Evolutionary conservation across 2,797 vertebrate species (phyloP).

Genomic region (Glossophaga mutica): DNA sequence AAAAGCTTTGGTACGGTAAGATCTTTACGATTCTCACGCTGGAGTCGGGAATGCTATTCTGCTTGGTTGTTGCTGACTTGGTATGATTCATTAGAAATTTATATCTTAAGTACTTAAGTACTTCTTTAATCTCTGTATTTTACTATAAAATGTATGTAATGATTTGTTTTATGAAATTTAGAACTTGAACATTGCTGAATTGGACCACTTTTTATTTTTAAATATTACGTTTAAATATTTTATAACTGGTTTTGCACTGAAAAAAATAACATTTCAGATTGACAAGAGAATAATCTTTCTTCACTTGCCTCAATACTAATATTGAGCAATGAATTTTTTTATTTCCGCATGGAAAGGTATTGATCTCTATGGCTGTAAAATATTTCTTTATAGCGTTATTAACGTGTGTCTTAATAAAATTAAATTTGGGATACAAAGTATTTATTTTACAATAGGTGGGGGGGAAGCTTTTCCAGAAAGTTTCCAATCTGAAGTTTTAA

Average conservation of each 20-base stretch:
- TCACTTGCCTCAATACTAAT: constrained; percentile 72
- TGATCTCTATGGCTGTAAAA: constrained; percentile 75
- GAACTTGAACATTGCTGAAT: constrained; percentile 70
- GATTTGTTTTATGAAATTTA: constrained; percentile 69
- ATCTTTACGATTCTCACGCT: constrained; percentile 74
- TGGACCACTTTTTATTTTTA: constrained; percentile 80
- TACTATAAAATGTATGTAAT: constrained; percentile 72
- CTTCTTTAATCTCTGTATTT: constrained; percentile 75
- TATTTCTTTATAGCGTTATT: constrained; percentile 75
- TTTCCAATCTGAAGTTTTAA: constrained; percentile 58
- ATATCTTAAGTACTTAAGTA: constrained; percentile 73
- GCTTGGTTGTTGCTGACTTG: constrained; percentile 78
- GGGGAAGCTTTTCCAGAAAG: constrained; percentile 66
- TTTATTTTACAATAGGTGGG: constrained; percentile 72
- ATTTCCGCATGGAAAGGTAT: constrained; percentile 75
- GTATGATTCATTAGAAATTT: constrained; percentile 75
- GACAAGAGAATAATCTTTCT: constrained; percentile 70
- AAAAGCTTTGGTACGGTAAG: constrained; percentile 61
- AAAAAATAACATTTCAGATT: constrained; percentile 67
- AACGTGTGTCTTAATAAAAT: constrained; percentile 76
- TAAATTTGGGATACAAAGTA: constrained; percentile 77
- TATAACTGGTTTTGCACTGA: constrained; percentile 76
- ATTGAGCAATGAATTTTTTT: constrained; percentile 72
- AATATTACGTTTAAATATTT: constrained; percentile 73
- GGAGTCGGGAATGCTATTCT: constrained; percentile 69